Base-by-base conservation (phyloP, 2,113 vertebrate species). In the Mustela nigripes region DNA sequence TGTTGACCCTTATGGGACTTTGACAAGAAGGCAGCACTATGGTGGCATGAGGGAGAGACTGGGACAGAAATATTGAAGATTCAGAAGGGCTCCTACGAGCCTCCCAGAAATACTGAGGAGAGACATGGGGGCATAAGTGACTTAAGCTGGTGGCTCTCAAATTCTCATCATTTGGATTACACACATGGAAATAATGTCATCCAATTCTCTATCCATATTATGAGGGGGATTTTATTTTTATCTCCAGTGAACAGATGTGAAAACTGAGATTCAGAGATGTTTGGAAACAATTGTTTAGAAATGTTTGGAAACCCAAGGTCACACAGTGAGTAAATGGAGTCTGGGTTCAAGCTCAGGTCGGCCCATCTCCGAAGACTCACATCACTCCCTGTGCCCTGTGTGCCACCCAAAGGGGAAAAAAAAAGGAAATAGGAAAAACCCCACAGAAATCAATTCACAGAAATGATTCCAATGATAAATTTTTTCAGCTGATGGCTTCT, bases 11-110 rank as follows among this genome's bases (percentile, higher is more conserved):
- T 4, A 18, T 8, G 28, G 14, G 45, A 18, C 42, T 19, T 28
- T 48, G 74, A 26, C 33, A 73, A 86, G 18, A 50, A 56, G 36
- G 53, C 1, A 39, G 53, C 31, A 33, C 42, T 10, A 5, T 0
- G 22, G 4, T 12, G 0, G 19, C 1, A 9, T 12, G 15, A 39
- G 2, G 16, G 24, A 45, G 31, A 89, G n/a, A 11, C 0, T 45
- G 8, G 14, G n/a, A 16, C 0, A 36, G 83, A 89, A 24, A 28
- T 10, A 21, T 1, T n/a, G 28, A 19, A 2, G 10, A 50, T 56
- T 69, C 28, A 42, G 33, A 56, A 80, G 50, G 14, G 26, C 10
- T 26, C 36, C 22, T 9, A 15, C 12, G 4, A 31, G 28, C 18
- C 71, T 33, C 78, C 45, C 78, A 63, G 90, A 67, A 65, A 76